These are phyloP conservation scores for Drosophila lacicola DNA, from an alignment of 2,888 invertebrate genomes.

Conservation along the genomic window DNA sequence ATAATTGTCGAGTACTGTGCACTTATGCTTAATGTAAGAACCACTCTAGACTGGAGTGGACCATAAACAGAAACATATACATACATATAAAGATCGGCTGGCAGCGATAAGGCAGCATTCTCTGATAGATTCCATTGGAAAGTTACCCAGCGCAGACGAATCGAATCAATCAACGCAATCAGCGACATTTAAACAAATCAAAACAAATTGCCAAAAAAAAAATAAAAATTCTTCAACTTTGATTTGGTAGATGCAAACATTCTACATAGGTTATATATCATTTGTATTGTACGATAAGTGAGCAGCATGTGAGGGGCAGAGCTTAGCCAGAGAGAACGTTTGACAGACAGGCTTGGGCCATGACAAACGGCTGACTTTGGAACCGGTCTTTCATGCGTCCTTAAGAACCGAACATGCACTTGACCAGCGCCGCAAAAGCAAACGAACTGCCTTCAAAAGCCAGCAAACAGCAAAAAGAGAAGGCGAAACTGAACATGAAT, in stretches of 20 bases:
- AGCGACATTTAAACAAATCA: conserved; percentile 68
- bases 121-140: conserved; percentile 48
- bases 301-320: conserved; percentile 32
- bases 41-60: conserved; percentile 42
- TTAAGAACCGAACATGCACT: conserved; percentile 72
- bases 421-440: conserved; percentile 63
- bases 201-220: conserved; percentile 61
- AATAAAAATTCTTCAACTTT: conserved; percentile 4
- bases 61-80: conserved; percentile 12
- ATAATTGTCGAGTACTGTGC: conserved; percentile 18
- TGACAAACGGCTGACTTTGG: conserved; percentile 36
- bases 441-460: conserved; percentile 73
- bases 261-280: conserved; percentile 12
- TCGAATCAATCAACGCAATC: conserved; percentile 75
- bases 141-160: conserved; percentile 55
- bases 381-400: conserved; percentile 69
- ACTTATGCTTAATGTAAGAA: conserved; percentile 50
- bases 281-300: conserved; percentile 38
- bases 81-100: conserved; percentile 12
- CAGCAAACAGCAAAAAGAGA: conserved; percentile 25
- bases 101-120: conserved; percentile 26
- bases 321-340: conserved; percentile 37
- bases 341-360: conserved; percentile 36
- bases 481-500: conserved; percentile 26
- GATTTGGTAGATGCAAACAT: conserved; percentile 29